Percentiles rank a stretch among this genome's conserved stretches.
Conservation (phyloP, 2,113 vertebrate species). For the Oryzias celebensis region DNA sequence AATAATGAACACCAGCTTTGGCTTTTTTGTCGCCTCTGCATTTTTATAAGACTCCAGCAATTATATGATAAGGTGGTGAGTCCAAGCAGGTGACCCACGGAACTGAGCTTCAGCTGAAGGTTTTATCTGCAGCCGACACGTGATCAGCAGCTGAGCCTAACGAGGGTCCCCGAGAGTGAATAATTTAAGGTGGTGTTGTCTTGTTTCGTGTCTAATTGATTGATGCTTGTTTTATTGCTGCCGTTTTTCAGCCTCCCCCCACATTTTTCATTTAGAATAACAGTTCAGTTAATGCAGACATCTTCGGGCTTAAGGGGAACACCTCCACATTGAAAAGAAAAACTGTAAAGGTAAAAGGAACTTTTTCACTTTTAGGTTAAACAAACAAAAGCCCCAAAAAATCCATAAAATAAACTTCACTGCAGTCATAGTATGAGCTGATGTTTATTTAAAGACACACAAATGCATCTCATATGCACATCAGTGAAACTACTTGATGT, state of each 20-base stretch:
- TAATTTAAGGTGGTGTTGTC: constrained; percentile 37
- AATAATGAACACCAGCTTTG: neutral
- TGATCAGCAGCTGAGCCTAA: constrained; percentile 7
- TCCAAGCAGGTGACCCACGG: neutral
- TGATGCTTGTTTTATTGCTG: constrained; percentile 8
- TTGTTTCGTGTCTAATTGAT: neutral
- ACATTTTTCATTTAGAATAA: neutral
- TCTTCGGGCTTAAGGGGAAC: neutral
- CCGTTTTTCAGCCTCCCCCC: neutral
- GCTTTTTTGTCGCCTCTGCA: neutral
- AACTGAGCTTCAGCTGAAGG: neutral
- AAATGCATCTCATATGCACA: too few species aligned
- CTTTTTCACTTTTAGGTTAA: neutral
- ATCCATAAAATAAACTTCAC: too few species aligned
- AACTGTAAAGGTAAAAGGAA: neutral
- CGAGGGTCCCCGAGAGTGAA: constrained; percentile 16
- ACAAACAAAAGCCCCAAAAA: too few species aligned
- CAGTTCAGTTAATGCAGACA: neutral
- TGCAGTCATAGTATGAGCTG: too few species aligned
- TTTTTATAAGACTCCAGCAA: constrained; percentile 21
- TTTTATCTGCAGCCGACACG: constrained; percentile 4
- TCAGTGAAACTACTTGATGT: too few species aligned
- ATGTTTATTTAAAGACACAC: too few species aligned
- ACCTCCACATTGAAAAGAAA: neutral
- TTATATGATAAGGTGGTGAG: constrained; percentile 32